phyloP scores from a whole-genome alignment of 2,797 vertebrate genomes.

The Pampus argenteus region DNA sequence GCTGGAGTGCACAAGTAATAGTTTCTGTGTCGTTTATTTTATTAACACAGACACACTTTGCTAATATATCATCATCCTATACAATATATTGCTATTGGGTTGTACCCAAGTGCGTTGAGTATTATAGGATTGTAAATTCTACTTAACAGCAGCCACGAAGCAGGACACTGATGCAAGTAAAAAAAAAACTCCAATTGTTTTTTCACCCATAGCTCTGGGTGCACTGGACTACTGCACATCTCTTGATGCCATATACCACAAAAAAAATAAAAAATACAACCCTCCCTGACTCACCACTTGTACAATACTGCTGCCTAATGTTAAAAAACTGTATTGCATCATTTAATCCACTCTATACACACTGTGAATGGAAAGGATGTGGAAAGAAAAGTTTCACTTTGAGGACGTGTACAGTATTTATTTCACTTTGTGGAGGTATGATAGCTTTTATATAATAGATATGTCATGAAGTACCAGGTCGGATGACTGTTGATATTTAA shows the following conservation, averaged over 20 bases:
- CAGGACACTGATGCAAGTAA: constrained; percentile 39
- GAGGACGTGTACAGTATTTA: constrained; percentile 86
- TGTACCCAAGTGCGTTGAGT: constrained; percentile 36
- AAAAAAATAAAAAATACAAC: constrained; percentile 21
- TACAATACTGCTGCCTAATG: constrained; percentile 82
- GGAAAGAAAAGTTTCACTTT: constrained; percentile 51
- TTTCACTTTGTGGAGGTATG: constrained; percentile 79
- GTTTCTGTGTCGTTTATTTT: constrained; percentile 50
- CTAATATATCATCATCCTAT: constrained; percentile 49
- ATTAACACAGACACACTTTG: constrained; percentile 47
- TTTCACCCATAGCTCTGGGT: constrained; percentile 41
- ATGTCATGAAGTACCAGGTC: constrained; percentile 50
- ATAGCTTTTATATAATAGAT: constrained; percentile 76
- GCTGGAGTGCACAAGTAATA: constrained; percentile 36
- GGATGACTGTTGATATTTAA: constrained; percentile 63
- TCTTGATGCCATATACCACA: constrained; percentile 36
- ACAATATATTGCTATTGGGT: constrained; percentile 52
- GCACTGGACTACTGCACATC: constrained; percentile 54
- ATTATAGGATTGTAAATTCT: constrained; percentile 66
- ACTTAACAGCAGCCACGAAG: constrained; percentile 53
- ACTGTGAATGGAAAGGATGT: constrained; percentile 63
- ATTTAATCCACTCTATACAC: constrained; percentile 66
- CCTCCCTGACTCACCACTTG: constrained; percentile 52
- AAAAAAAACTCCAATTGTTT: constrained; percentile 37
- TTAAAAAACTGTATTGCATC: constrained; percentile 72